These are phyloP conservation scores for Eristalis intricaria DNA, from an alignment of 2,888 invertebrate genomes.

Conservation along the genomic window DNA sequence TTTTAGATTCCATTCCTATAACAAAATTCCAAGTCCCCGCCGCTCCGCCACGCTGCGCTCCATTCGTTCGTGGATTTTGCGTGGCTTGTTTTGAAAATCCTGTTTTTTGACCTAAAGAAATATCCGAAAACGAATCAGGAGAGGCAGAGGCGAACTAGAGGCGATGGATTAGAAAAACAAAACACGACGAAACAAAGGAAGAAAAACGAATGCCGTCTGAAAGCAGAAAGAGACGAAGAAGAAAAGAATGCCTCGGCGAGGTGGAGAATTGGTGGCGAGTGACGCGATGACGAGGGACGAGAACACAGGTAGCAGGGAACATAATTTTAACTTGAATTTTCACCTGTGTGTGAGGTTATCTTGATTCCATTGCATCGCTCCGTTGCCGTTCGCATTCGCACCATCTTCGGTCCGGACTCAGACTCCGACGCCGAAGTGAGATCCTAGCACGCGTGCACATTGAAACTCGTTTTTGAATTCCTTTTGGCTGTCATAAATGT, in stretches of 20 bases:
- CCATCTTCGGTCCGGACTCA: neutral
- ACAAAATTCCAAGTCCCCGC: conserved; percentile 51
- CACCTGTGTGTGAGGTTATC: conserved; percentile 69
- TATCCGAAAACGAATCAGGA: conserved; percentile 64
- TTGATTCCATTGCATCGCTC: conserved; percentile 57
- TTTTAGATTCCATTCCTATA: conserved; percentile 69
- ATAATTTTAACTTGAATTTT: conserved; percentile 71
- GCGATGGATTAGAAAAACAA: conserved; percentile 54
- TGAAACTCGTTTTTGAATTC: conserved; percentile 62
- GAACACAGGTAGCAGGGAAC: conserved; percentile 68
- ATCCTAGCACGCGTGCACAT: conserved; percentile 42
- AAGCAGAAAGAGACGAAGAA: conserved; percentile 11
- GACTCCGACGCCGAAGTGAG: neutral
- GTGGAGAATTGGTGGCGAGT: neutral
- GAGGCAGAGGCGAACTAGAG: conserved; percentile 15
- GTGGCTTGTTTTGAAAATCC: conserved; percentile 59
- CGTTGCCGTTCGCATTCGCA: neutral
- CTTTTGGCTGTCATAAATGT: conserved; percentile 70
- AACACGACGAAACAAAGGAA: too few relatives aligned
- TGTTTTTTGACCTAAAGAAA: conserved; percentile 73
- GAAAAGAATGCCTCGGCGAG: conserved; percentile 4
- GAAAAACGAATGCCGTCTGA: neutral
- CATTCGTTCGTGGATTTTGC: conserved; percentile 21
- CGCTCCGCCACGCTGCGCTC: too few relatives aligned
- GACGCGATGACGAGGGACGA: conserved; percentile 23